Conservation (phyloP, 2,888 invertebrate species). For the Lepidonotus clava region DNA sequence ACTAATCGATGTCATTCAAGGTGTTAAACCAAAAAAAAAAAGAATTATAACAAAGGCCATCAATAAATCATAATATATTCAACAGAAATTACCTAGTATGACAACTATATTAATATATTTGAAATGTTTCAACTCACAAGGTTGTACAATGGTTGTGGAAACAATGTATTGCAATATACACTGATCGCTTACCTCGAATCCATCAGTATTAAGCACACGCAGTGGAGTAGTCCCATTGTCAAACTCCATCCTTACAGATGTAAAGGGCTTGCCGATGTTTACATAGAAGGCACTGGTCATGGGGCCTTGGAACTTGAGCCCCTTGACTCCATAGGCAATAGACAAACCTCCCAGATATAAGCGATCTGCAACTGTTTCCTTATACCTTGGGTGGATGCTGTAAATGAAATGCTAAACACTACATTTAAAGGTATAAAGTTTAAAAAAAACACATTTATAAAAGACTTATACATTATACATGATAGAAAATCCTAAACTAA, state of each 20-base stretch:
- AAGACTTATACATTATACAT: no score
- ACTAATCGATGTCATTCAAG: no score
- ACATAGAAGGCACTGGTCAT: slow-evolving; percentile 61
- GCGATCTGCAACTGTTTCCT: slow-evolving; percentile 71
- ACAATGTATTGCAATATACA: neutral
- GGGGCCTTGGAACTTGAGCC: slow-evolving; percentile 70
- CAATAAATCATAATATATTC: neutral
- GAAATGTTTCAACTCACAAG: neutral
- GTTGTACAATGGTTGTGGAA: neutral
- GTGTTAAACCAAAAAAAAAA: neutral
- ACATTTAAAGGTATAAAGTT: slow-evolving; percentile 6
- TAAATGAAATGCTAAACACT: no score
- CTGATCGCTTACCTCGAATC: slow-evolving; percentile 66
- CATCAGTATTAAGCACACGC: slow-evolving; percentile 58
- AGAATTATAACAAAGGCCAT: neutral
- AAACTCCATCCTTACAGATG: slow-evolving; percentile 57
- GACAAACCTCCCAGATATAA: slow-evolving; percentile 69
- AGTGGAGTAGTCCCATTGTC: slow-evolving; percentile 62
- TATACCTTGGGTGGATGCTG: slow-evolving; percentile 73
- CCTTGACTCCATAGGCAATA: slow-evolving; percentile 69
- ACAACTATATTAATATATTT: neutral
- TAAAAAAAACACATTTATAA: no score
- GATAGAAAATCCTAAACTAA: no score
- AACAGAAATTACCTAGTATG: no score
- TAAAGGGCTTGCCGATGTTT: neutral